Conservation (phyloP, 2,797 vertebrate genomes). For the Sebastes ruberrimus region DNA sequence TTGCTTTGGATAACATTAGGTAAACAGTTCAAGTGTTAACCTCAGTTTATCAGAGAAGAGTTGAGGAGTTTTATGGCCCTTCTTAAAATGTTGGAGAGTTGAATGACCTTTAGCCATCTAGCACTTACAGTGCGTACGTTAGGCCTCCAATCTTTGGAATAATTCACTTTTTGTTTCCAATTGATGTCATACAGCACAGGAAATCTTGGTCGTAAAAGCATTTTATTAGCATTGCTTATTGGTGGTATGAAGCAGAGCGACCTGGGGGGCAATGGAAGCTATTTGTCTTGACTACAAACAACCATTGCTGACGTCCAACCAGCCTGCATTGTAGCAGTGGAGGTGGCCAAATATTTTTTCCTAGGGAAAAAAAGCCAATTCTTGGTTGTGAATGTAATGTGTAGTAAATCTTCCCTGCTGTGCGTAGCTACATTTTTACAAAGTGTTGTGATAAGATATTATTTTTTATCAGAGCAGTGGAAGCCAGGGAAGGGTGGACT, state of each 20-base stretch:
- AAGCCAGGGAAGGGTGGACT: constrained; percentile 21
- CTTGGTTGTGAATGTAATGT: neutral
- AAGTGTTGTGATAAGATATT: neutral
- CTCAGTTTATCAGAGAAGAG: constrained; percentile 1
- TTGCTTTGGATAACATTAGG: neutral
- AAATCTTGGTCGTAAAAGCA: constrained; percentile 21
- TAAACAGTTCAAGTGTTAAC: neutral
- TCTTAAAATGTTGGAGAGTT: neutral
- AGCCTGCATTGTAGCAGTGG: constrained; percentile 8
- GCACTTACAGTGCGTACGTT: neutral
- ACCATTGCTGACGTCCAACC: constrained; percentile 8
- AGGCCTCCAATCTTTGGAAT: constrained; percentile 16
- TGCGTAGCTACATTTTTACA: neutral
- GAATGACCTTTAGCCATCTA: constrained; percentile 14
- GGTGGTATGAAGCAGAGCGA: constrained; percentile 9
- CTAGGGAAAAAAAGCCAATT: neutral
- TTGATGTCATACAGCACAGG: constrained; percentile 39
- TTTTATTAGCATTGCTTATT: constrained; percentile 3
- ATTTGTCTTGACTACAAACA: constrained; percentile 26
- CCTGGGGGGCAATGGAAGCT: constrained; percentile 1
- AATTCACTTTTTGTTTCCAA: constrained; percentile 20
- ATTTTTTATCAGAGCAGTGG: constrained; percentile 22
- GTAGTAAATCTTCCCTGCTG: constrained; percentile 21
- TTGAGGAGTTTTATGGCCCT: constrained; percentile 1
- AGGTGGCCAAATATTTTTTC: neutral